Evolutionary conservation across 2,113 vertebrate species (phyloP), one percentile per base, ranked within the genome.

Genomic region (Pholis gunnellus): DNA sequence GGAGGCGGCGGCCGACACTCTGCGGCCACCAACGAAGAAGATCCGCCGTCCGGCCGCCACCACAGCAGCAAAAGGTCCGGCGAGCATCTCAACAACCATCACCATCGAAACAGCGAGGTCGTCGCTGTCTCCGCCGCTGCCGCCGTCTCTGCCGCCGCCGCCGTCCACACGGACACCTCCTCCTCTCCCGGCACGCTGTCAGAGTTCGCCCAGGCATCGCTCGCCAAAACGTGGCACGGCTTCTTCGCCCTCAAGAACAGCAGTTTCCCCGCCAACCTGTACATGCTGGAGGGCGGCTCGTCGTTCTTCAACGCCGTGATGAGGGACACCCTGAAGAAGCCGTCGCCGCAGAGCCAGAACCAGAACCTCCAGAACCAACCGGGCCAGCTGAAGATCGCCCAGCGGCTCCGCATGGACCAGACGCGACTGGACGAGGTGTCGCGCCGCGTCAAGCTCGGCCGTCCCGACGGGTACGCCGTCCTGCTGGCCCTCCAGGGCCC

Each of bases 201-300:
- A 0, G 98, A 99, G 82, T 99, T 96, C 0, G 97, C 98, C 29
- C 96, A 96, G 92, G 95, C 96, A 0, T 91, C 97, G 64, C 96
- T 99, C 72, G 92, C 96, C n/a, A 96, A 96, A 27, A 95, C 95
- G 57, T 99, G 98, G 98, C 96, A 96, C 0, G 98, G 98, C 84
- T 97, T 97, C 73, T 97, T 99, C 4, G 97, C 99, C 31, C 94
- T 99, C 64, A 99, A 99, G 91, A 99, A 99, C 94, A 99, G 98
- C 94, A 98, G 97, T 87, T 99, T 99, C 90, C 98, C 97, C 63
- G 98, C 98, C 1, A 95, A 97, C 92, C 96, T 99, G 95, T 97
- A 96, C 95, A 91, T 99, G 92, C 95, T 99, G 70, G 98, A 99
- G 89, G 98, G 98, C 11, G 97, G 98, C 27, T 83, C 96, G 0